Percentiles rank a stretch among this genome's conserved stretches.
Conservation (phyloP, 2,797 vertebrate genomes). For the Falco naumanni region DNA sequence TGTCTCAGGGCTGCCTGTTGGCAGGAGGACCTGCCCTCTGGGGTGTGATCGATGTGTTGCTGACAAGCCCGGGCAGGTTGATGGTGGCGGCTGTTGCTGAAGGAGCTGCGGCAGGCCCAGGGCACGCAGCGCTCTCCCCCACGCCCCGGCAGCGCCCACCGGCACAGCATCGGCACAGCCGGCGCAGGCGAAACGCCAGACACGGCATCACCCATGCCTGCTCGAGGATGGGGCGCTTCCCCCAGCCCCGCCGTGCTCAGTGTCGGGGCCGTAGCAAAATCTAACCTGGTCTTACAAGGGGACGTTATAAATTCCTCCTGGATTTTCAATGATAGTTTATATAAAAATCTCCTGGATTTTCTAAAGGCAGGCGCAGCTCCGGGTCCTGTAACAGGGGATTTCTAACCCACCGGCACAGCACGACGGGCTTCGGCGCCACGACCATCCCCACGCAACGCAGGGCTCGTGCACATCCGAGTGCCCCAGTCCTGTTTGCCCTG, state of each 20-base stretch:
- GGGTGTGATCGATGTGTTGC: fast-evolving
- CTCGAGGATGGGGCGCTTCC: background rate
- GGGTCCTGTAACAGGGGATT: background rate
- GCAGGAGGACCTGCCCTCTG: background rate
- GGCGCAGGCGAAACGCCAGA: fast-evolving
- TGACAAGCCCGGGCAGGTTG: background rate
- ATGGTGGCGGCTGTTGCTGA: fast-evolving
- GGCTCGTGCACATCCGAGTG: background rate
- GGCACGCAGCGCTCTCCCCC: background rate
- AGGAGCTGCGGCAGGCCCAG: background rate
- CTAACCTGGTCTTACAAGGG: background rate
- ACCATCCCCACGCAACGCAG: fast-evolving
- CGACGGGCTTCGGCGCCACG: fast-evolving
- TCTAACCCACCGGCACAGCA: fast-evolving
- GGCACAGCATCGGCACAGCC: background rate
- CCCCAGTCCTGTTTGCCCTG: fast-evolving
- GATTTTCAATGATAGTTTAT: background rate
- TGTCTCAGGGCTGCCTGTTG: background rate
- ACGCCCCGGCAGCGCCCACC: no score
- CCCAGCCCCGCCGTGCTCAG: fast-evolving
- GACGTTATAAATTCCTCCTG: background rate
- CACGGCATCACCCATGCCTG: fast-evolving
- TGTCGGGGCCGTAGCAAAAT: background rate
- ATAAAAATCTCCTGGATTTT: no score
- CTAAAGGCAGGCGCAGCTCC: background rate